Conservation (phyloP, 2,888 invertebrate species). For the Galeruca laticollis region DNA sequence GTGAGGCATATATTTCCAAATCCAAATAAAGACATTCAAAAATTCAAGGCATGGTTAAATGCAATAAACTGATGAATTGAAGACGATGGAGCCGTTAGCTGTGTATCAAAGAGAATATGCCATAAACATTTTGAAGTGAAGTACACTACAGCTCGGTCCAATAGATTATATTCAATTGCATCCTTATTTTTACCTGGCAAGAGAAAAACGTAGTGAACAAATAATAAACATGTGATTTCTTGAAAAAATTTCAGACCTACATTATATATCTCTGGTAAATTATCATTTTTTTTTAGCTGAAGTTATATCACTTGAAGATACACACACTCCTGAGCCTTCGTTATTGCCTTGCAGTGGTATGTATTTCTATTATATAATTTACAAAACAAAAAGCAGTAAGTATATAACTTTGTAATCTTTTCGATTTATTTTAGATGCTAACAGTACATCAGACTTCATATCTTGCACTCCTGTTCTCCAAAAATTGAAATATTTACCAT, state of each 20-base stretch:
- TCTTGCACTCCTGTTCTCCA: not conserved
- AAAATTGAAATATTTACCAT: too few species aligned
- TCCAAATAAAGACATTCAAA: too few species aligned
- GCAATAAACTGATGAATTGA: not conserved
- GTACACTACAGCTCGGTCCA: too few species aligned
- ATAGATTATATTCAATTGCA: too few species aligned
- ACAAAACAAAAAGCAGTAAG: not conserved
- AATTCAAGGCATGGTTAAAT: too few species aligned
- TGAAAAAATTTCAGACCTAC: too few species aligned
- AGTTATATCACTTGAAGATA: not conserved
- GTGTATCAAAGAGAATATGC: conserved; percentile 4
- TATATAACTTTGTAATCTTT: conserved; percentile 5
- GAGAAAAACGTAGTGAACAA: too few species aligned
- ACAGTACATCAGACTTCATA: not conserved
- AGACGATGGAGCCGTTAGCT: conserved; percentile 1
- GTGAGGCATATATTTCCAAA: too few species aligned
- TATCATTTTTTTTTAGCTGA: not conserved
- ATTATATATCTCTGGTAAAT: too few species aligned
- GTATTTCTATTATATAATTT: conserved; percentile 2
- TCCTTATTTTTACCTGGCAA: too few species aligned
- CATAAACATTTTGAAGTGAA: too few species aligned
- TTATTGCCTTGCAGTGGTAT: conserved; percentile 2
- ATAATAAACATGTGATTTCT: too few species aligned
- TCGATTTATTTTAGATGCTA: not conserved
- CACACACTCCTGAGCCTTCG: not conserved